Evolutionary conservation across 2,797 vertebrate species (phyloP).

Genomic region (Gallirallus australis): DNA sequence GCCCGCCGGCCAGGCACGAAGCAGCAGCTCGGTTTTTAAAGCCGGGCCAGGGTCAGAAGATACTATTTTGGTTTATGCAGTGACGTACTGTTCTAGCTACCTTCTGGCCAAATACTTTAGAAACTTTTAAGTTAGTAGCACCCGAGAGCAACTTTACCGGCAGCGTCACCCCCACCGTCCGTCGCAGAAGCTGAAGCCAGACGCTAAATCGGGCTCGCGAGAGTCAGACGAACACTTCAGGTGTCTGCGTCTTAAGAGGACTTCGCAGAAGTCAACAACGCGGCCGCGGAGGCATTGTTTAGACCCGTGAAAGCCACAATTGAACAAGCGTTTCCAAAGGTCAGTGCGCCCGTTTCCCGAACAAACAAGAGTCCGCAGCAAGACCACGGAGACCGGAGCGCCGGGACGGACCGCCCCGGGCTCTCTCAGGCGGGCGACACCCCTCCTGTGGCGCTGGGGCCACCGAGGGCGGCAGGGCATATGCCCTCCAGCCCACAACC

Average conservation of each 20-base stretch:
- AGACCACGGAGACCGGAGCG: background rate
- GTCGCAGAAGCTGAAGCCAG: background rate
- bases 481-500: background rate
- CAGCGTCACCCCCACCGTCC: background rate
- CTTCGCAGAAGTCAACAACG: background rate
- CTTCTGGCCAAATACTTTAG: background rate
- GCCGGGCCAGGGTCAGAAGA: fast-evolving
- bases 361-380: background rate
- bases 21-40: background rate
- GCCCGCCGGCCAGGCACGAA: fast-evolving
- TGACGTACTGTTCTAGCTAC: background rate
- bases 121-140: background rate
- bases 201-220: background rate
- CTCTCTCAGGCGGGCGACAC: too few relatives aligned
- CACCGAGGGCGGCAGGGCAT: too few relatives aligned
- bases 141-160: background rate
- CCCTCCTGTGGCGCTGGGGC: too few relatives aligned
- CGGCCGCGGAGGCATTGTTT: background rate
- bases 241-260: background rate
- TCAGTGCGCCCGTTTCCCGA: background rate
- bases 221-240: background rate
- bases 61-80: background rate
- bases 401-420: fast-evolving
- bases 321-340: background rate
- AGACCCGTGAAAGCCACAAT: background rate